Conservation (phyloP, 2,888 invertebrate species). For the Carcina quercana region DNA sequence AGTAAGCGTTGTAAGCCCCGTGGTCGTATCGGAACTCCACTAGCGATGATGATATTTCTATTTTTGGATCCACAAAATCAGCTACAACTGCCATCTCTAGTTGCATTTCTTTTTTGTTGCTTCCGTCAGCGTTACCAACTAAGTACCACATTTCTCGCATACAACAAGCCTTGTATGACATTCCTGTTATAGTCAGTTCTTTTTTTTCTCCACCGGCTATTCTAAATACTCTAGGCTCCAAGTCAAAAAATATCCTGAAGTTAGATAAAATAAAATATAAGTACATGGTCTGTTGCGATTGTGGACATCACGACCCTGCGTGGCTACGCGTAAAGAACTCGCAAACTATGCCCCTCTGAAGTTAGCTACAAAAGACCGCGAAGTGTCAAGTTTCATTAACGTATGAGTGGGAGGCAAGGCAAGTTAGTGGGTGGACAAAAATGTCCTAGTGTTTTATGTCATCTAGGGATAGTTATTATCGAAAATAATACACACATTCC, state of each 20-base stretch:
- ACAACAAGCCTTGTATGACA: slow-evolving; percentile 46
- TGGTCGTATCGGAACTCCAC: slow-evolving; percentile 68
- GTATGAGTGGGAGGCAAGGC: too few species aligned
- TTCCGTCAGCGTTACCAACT: slow-evolving; percentile 68
- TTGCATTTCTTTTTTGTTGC: slow-evolving; percentile 68
- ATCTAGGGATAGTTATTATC: too few species aligned
- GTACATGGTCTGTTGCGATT: too few species aligned
- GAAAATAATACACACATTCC: too few species aligned
- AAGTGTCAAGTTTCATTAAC: too few species aligned
- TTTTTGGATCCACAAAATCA: slow-evolving; percentile 74
- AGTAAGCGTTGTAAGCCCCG: slow-evolving; percentile 54
- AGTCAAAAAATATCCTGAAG: slow-evolving; percentile 58
- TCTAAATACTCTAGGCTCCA: slow-evolving; percentile 61
- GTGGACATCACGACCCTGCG: too few species aligned
- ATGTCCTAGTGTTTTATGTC: too few species aligned
- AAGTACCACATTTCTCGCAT: slow-evolving; percentile 75
- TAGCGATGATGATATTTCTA: slow-evolving; percentile 61
- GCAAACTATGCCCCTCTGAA: too few species aligned
- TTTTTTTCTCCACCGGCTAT: slow-evolving; percentile 57
- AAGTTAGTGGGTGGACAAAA: too few species aligned
- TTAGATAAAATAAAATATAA: too few species aligned
- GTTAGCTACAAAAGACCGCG: too few species aligned
- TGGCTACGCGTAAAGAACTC: too few species aligned
- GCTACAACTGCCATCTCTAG: slow-evolving; percentile 65
- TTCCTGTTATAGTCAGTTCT: slow-evolving; percentile 48